Conservation (phyloP, 1,140 invertebrate genomes). For the Drosophila murphyi region DNA sequence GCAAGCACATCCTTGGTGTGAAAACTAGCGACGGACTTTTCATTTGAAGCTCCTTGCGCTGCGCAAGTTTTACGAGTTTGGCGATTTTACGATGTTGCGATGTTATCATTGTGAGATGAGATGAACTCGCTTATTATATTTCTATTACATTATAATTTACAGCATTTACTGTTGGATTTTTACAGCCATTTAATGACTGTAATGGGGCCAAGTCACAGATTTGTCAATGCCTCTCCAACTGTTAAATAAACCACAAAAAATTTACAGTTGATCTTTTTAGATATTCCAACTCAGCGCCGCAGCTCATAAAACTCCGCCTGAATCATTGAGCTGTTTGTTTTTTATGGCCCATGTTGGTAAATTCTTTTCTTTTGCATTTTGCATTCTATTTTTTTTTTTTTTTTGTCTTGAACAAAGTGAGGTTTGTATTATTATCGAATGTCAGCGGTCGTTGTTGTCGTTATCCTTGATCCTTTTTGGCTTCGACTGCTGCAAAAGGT, state of each 20-base stretch:
- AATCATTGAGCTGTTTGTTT: conserved; percentile 72
- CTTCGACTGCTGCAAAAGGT: conserved; percentile 57
- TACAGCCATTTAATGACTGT: conserved; percentile 67
- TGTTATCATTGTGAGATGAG: conserved; percentile 45
- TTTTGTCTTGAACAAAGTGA: conserved; percentile 37
- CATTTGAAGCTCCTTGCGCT: conserved; percentile 32
- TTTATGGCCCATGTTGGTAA: conserved; percentile 49
- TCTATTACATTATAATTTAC: conserved; percentile 80
- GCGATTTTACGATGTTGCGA: conserved; percentile 73
- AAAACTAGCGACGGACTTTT: conserved; percentile 69
- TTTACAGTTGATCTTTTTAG: conserved; percentile 58
- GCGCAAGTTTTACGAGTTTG: conserved; percentile 61
- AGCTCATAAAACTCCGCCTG: conserved; percentile 56
- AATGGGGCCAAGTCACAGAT: conserved; percentile 49
- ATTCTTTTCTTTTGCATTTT: background rate
- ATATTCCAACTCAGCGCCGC: conserved; percentile 7
- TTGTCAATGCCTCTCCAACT: conserved; percentile 52
- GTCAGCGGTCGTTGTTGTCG: conserved; percentile 37
- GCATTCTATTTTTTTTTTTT: background rate
- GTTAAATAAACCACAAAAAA: conserved; percentile 69
- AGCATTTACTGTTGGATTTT: conserved; percentile 62
- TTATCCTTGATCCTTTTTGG: conserved; percentile 56
- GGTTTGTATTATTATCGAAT: conserved; percentile 49
- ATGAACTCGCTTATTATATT: conserved; percentile 75
- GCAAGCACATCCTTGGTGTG: conserved; percentile 42